Evolutionary conservation across 2,113 vertebrate species (phyloP).

Genomic region (Electrona antarctica): DNA sequence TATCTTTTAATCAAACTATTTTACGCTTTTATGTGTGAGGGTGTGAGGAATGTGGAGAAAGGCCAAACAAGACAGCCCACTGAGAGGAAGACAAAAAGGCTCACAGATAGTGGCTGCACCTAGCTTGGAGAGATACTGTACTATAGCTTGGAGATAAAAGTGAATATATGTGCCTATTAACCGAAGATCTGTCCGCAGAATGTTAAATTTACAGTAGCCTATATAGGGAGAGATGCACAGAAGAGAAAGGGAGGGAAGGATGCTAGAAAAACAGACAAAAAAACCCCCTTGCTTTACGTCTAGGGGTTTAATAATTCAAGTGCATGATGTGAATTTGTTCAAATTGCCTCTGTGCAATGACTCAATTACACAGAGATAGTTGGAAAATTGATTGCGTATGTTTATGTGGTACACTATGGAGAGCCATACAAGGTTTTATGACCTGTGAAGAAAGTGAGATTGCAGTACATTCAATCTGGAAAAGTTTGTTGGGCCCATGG

Average conservation of each 20-base stretch:
- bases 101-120: slow-evolving; percentile 47
- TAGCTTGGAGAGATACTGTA: slow-evolving; percentile 63
- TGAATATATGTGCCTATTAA: slow-evolving; percentile 52
- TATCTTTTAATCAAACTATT: slow-evolving; percentile 73
- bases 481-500: slow-evolving; percentile 23
- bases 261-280: slow-evolving; percentile 18
- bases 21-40: slow-evolving; percentile 64
- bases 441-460: slow-evolving; percentile 55
- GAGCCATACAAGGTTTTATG: slow-evolving; percentile 47
- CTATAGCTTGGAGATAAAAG: slow-evolving; percentile 49
- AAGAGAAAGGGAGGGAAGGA: slow-evolving; percentile 4
- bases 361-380: slow-evolving; percentile 45
- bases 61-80: slow-evolving; percentile 26
- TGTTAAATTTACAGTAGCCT: slow-evolving; percentile 41
- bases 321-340: slow-evolving; percentile 45
- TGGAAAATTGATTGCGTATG: slow-evolving; percentile 41
- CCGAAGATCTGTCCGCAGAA: slow-evolving; percentile 33
- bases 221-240: no score
- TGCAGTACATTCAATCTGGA: slow-evolving; percentile 31
- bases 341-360: slow-evolving; percentile 39
- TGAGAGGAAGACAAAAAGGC: slow-evolving; percentile 66
- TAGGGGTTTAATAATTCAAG: slow-evolving; percentile 60
- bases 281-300: slow-evolving; percentile 21
- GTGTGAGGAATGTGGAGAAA: slow-evolving; percentile 54
- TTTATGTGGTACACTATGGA: slow-evolving; percentile 34